Percentiles rank a stretch among this genome's conserved stretches.
These are phyloP conservation scores for Apotomis betuletana DNA, from an alignment of 2,888 invertebrate species.

Conservation along the genomic window DNA sequence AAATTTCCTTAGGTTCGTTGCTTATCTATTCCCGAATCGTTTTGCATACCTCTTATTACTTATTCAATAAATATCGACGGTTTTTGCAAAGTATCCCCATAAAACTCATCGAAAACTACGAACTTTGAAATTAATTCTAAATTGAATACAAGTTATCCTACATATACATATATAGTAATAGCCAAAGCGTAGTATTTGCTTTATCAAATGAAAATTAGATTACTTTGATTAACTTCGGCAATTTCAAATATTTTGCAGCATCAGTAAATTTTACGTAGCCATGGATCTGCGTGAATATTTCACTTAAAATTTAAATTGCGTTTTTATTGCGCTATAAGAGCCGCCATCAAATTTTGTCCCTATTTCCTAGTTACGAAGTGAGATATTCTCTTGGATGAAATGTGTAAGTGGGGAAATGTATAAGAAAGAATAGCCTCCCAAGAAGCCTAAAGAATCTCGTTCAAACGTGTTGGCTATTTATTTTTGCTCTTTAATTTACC, in stretches of 20 bases:
- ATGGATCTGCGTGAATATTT: slow-evolving; percentile 21
- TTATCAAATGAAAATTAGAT: slow-evolving; percentile 31
- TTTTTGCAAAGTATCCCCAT: slow-evolving; percentile 13
- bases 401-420: slow-evolving; percentile 43
- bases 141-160: slow-evolving; percentile 4
- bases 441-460: slow-evolving; percentile 57
- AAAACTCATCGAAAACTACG: slow-evolving; percentile 18
- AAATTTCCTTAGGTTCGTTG: not conserved
- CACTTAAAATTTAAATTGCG: slow-evolving; percentile 28
- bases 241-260: slow-evolving; percentile 18
- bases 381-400: slow-evolving; percentile 19
- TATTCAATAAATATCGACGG: slow-evolving; percentile 13
- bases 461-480: slow-evolving; percentile 62
- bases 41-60: slow-evolving; percentile 10
- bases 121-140: slow-evolving; percentile 5
- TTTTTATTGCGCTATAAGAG: slow-evolving; percentile 24
- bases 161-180: slow-evolving; percentile 3
- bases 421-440: slow-evolving; percentile 51
- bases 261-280: slow-evolving; percentile 7
- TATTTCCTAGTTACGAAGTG: slow-evolving; percentile 13
- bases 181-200: slow-evolving; percentile 15
- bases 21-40: too few relatives aligned
- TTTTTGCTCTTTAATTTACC: slow-evolving; percentile 68
- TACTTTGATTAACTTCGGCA: slow-evolving; percentile 27
- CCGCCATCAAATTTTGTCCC: slow-evolving; percentile 4